Evolutionary conservation across 1,140 invertebrate species (phyloP).

Genomic region (Brachionus calyciflorus): DNA sequence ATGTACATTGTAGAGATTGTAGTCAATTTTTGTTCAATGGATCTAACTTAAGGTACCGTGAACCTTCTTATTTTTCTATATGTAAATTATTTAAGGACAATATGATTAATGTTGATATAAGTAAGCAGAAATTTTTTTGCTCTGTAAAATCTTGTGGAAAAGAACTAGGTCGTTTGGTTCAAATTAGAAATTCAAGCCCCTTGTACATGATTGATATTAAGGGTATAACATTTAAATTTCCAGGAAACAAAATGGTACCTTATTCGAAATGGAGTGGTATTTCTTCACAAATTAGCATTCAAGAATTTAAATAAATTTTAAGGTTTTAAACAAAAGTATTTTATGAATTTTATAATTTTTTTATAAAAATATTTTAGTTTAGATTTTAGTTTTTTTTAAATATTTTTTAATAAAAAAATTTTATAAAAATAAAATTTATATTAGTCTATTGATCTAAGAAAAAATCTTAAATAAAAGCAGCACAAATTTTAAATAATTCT

Average conservation of each 20-base stretch:
- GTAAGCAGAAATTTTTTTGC: conserved; percentile 1
- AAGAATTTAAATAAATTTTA: neutral
- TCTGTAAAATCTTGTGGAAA: neutral
- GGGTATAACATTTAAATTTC: neutral
- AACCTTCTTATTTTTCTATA: neutral
- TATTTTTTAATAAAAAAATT: no score
- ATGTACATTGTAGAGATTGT: conserved; percentile 26
- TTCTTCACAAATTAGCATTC: neutral
- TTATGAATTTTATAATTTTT: no score
- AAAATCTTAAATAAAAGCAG: no score
- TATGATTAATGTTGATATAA: neutral
- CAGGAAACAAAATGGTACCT: neutral
- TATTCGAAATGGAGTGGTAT: conserved; percentile 10
- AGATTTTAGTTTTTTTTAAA: no score
- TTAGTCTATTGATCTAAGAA: no score
- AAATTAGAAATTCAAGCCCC: neutral
- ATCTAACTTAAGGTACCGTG: neutral
- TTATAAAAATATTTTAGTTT: no score
- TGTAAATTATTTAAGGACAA: neutral
- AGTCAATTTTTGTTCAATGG: conserved; percentile 3
- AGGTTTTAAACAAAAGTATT: no score
- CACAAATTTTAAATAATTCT: no score
- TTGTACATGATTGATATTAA: conserved; percentile 17
- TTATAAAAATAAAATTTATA: no score
- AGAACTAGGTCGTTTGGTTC: neutral